These are phyloP conservation scores for Lasioglossum morio DNA, from an alignment of 2,888 invertebrate genomes.

Conservation along the genomic window DNA sequence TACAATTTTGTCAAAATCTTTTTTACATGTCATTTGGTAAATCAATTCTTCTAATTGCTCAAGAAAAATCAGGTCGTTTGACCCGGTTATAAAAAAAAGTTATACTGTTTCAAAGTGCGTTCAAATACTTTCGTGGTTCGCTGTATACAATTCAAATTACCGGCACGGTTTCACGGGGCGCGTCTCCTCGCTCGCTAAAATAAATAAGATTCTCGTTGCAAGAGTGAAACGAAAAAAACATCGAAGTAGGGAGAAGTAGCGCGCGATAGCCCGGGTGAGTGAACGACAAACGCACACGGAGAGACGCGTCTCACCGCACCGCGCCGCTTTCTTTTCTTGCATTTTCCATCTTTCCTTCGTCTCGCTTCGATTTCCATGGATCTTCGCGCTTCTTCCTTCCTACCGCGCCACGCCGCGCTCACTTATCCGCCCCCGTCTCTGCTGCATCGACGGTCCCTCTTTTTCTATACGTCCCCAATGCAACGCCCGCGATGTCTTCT, in stretches of 20 bases:
- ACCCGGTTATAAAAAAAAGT: too few species aligned
- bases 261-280: constrained; percentile 46
- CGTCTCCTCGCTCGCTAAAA: constrained; percentile 62
- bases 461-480: not conserved
- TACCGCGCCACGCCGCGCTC: not conserved
- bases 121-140: too few species aligned
- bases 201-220: constrained; percentile 57
- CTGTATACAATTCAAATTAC: not conserved
- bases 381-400: constrained; percentile 14
- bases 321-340: constrained; percentile 47
- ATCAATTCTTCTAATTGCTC: too few species aligned
- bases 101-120: too few species aligned
- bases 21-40: too few species aligned
- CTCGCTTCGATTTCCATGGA: constrained; percentile 18
- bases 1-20: too few species aligned
- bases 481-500: not conserved
- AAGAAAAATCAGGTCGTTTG: too few species aligned
- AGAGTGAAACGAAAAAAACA: constrained; percentile 15
- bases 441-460: not conserved
- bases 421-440: not conserved
- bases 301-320: constrained; percentile 46
- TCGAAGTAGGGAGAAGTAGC: constrained; percentile 25
- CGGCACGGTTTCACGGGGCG: constrained; percentile 36
- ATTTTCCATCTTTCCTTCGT: constrained; percentile 43
- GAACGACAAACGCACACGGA: constrained; percentile 67